Evolutionary conservation across 2,888 invertebrate species (phyloP).

Genomic region (Polydrusus pterygomalis): DNA sequence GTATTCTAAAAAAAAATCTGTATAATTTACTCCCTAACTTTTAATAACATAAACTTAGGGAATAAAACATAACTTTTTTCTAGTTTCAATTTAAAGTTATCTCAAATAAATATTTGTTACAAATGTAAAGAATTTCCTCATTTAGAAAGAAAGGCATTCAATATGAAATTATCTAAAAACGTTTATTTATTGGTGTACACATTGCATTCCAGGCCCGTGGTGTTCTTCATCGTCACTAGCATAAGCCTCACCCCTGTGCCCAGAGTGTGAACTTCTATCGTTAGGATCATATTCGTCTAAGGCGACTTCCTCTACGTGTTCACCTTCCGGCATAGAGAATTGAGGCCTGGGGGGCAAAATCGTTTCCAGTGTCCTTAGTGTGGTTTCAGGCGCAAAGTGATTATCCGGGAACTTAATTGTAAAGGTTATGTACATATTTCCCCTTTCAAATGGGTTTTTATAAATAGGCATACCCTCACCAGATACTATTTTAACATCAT

Average conservation of each 20-base stretch:
- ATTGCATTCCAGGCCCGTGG: slow-evolving; percentile 79
- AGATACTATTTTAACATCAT: slow-evolving; percentile 83
- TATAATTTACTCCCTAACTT: slow-evolving; percentile 17
- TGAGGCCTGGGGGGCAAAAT: slow-evolving; percentile 83
- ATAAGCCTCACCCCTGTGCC: slow-evolving; percentile 80
- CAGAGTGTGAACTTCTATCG: slow-evolving; percentile 72
- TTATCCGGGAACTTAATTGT: slow-evolving; percentile 89
- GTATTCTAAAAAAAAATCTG: slow-evolving; percentile 4
- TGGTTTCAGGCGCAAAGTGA: slow-evolving; percentile 83
- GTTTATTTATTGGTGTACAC: slow-evolving; percentile 83
- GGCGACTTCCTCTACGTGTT: slow-evolving; percentile 91
- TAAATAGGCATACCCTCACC: slow-evolving; percentile 94
- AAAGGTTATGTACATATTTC: slow-evolving; percentile 91
- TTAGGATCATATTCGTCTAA: slow-evolving; percentile 84
- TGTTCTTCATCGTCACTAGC: slow-evolving; percentile 82
- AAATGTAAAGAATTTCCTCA: slow-evolving; percentile 64
- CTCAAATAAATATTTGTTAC: slow-evolving; percentile 28
- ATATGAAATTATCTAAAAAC: slow-evolving; percentile 57
- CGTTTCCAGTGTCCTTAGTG: slow-evolving; percentile 81
- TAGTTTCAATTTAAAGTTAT: slow-evolving; percentile 23
- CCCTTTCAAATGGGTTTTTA: slow-evolving; percentile 89
- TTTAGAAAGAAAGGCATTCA: slow-evolving; percentile 71
- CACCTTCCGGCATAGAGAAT: slow-evolving; percentile 83
- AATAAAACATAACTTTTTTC: background rate
- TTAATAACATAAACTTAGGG: slow-evolving; percentile 11